A percentile compares a stretch with the other conserved stretches of the same genome.
Evolutionary conservation across 2,797 vertebrate species (phyloP).

Genomic region (Bovichtus variegatus): DNA sequence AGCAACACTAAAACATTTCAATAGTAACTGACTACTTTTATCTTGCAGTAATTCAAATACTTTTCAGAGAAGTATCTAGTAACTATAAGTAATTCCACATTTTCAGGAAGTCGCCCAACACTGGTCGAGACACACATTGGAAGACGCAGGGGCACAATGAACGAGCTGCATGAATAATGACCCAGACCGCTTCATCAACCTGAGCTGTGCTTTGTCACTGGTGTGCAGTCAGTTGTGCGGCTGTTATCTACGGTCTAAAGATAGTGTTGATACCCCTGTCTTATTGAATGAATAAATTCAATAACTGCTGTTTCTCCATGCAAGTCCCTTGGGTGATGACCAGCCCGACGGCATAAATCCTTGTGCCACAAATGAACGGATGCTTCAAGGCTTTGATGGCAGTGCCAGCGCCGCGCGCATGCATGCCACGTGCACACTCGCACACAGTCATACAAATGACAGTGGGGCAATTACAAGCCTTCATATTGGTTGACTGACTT

Average conservation of each 20-base stretch:
- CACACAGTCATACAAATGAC: constrained; percentile 41
- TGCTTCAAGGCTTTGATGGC: constrained; percentile 58
- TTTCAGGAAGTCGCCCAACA: no score
- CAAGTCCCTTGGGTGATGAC: constrained; percentile 61
- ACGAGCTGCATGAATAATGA: neutral
- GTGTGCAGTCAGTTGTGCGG: constrained; percentile 26
- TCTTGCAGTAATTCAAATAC: no score
- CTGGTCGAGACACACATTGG: neutral
- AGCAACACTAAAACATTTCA: no score
- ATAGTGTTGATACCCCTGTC: constrained; percentile 47
- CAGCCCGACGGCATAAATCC: constrained; percentile 66
- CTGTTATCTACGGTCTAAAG: constrained; percentile 37
- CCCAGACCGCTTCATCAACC: constrained; percentile 6
- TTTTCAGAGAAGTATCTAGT: no score
- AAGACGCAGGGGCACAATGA: neutral
- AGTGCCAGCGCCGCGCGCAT: constrained; percentile 29
- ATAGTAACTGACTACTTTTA: no score
- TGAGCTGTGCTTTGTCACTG: constrained; percentile 25
- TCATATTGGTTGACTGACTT: constrained; percentile 67
- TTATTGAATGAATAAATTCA: constrained; percentile 62
- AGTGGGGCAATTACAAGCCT: constrained; percentile 61
- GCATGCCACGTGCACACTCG: neutral
- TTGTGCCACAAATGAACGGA: constrained; percentile 59
- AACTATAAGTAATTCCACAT: no score
- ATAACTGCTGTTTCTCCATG: constrained; percentile 53